These are phyloP conservation scores for Chalcosyrphus nemorum DNA, from an alignment of 2,888 invertebrate genomes.

Conservation along the genomic window DNA sequence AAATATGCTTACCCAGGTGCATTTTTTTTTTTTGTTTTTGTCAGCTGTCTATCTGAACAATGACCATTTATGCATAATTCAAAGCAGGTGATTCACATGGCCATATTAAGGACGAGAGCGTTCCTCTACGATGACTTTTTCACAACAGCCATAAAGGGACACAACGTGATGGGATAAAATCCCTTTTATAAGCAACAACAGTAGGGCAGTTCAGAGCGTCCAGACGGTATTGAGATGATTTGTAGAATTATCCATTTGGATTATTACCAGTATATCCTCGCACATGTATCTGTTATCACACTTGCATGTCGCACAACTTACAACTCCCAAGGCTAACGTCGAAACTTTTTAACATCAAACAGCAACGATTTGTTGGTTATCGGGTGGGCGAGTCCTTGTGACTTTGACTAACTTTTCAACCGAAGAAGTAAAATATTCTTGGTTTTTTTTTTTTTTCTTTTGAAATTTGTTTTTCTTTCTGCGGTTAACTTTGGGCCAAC, in stretches of 20 bases:
- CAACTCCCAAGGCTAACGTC: constrained; percentile 20
- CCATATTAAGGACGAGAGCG: background rate
- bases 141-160: constrained; percentile 16
- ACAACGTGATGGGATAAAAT: background rate
- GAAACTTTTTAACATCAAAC: constrained; percentile 29
- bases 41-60: background rate
- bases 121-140: background rate
- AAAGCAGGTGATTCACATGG: background rate
- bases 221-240: background rate
- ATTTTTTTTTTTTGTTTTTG: too few relatives aligned
- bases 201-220: background rate
- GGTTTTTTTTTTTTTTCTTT: too few relatives aligned
- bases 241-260: constrained; percentile 20
- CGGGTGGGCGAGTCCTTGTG: background rate
- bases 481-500: constrained; percentile 32
- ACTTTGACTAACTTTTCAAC: constrained; percentile 30
- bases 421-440: constrained; percentile 15
- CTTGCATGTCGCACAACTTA: constrained; percentile 4
- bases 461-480: constrained; percentile 8
- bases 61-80: constrained; percentile 13
- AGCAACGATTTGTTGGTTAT: constrained; percentile 7
- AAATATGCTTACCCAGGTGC: background rate
- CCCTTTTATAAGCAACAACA: background rate
- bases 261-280: background rate
- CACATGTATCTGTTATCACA: constrained; percentile 10